Percentiles rank a stretch among this genome's conserved stretches.
Conservation (phyloP, 2,113 vertebrate species). For the Sapayoa aenigma region DNA sequence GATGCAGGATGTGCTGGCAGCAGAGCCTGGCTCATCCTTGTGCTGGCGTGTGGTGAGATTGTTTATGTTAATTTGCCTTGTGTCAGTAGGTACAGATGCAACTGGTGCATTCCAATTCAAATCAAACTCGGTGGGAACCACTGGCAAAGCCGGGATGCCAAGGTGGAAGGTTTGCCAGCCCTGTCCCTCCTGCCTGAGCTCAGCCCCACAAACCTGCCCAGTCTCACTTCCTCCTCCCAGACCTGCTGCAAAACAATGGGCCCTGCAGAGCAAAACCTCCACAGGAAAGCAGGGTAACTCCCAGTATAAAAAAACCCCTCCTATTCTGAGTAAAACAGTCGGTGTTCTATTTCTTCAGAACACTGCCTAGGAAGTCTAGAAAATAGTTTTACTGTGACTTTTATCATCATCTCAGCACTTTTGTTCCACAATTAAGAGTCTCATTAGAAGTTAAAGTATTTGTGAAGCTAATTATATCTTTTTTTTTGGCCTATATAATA, state of each 20-base stretch:
- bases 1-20: background rate
- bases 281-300: background rate
- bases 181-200: background rate
- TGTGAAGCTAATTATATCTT: background rate
- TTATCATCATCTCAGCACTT: background rate
- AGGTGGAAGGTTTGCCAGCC: background rate
- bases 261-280: background rate
- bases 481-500: background rate
- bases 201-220: background rate
- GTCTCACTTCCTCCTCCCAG: background rate
- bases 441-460: background rate
- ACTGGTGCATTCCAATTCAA: background rate
- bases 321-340: background rate
- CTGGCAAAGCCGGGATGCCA: background rate
- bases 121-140: rapidly evolving
- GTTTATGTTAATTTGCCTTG: background rate
- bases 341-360: background rate
- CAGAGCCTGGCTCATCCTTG: background rate
- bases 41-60: rapidly evolving
- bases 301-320: background rate
- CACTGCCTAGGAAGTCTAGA: background rate
- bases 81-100: background rate
- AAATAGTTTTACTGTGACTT: background rate
- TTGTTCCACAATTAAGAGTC: background rate
- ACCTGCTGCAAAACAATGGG: background rate